Conservation (phyloP, 1,140 invertebrate genomes). For the Drosophila repleta region DNA sequence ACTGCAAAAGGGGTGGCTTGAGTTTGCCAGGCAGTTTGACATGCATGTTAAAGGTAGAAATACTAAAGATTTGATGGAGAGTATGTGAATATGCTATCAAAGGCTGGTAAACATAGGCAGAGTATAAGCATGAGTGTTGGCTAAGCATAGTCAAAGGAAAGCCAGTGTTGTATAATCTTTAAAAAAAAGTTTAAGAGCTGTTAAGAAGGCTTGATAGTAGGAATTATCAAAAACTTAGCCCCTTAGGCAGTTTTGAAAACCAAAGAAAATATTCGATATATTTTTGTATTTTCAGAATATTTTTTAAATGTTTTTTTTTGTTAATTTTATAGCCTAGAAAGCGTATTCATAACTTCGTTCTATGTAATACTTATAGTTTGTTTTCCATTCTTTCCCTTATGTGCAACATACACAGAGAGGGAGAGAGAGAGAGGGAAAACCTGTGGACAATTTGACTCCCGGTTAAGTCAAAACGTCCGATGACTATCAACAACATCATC, state of each 20-base stretch:
- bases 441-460: constrained; percentile 42
- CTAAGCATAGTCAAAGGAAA: too few species aligned
- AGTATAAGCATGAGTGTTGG: too few species aligned
- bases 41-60: neutral
- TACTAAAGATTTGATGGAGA: too few species aligned
- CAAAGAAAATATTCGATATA: too few species aligned
- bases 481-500: constrained; percentile 80
- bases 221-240: too few species aligned
- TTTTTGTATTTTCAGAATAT: too few species aligned
- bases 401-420: neutral
- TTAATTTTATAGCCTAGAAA: neutral
- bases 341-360: constrained; percentile 16
- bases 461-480: constrained; percentile 48
- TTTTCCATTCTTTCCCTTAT: constrained; percentile 4
- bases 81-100: too few species aligned
- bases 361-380: neutral
- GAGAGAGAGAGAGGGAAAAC: constrained; percentile 4
- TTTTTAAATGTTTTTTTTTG: neutral
- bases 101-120: too few species aligned
- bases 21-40: neutral
- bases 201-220: too few species aligned
- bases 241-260: too few species aligned
- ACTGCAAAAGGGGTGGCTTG: neutral
- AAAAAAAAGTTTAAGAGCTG: too few species aligned
- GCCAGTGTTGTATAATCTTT: too few species aligned